These are phyloP conservation scores for Troides helena DNA, from an alignment of 2,888 invertebrate species.

Conservation along the genomic window DNA sequence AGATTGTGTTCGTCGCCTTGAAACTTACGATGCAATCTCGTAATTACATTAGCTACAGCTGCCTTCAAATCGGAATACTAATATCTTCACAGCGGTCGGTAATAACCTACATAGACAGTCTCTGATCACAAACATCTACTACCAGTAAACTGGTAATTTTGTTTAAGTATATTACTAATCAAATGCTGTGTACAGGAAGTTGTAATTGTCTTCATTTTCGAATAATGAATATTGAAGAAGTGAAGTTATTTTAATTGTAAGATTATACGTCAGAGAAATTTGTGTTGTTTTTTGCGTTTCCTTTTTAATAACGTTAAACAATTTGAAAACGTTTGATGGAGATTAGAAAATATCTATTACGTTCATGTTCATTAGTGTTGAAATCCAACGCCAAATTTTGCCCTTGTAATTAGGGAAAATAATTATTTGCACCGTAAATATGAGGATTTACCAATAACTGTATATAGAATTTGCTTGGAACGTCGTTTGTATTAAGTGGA, in stretches of 20 bases:
- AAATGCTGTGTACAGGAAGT: too few relatives aligned
- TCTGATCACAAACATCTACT: too few relatives aligned
- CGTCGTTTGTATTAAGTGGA: slow-evolving; percentile 62
- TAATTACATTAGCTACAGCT: too few relatives aligned
- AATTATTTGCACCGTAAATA: slow-evolving; percentile 70
- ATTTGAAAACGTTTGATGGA: slow-evolving; percentile 55
- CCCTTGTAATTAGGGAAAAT: slow-evolving; percentile 71
- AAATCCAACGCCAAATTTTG: slow-evolving; percentile 57
- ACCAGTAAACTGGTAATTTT: too few relatives aligned
- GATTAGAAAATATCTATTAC: slow-evolving; percentile 77
- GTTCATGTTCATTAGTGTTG: slow-evolving; percentile 73
- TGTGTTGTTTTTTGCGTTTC: slow-evolving; percentile 35
- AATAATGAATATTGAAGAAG: not conserved
- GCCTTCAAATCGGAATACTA: too few relatives aligned
- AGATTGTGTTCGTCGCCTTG: too few relatives aligned
- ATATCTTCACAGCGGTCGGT: too few relatives aligned
- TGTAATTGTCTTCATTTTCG: too few relatives aligned
- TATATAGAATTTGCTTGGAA: slow-evolving; percentile 60
- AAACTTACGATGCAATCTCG: too few relatives aligned
- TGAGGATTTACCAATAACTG: slow-evolving; percentile 61
- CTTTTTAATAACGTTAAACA: slow-evolving; percentile 48
- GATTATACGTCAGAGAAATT: slow-evolving; percentile 28
- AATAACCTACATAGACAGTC: too few relatives aligned
- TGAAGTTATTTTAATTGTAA: slow-evolving; percentile 1
- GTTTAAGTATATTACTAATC: too few relatives aligned